phyloP scores from a whole-genome alignment of 2,888 invertebrate species.

The Cheilosia pagana region DNA sequence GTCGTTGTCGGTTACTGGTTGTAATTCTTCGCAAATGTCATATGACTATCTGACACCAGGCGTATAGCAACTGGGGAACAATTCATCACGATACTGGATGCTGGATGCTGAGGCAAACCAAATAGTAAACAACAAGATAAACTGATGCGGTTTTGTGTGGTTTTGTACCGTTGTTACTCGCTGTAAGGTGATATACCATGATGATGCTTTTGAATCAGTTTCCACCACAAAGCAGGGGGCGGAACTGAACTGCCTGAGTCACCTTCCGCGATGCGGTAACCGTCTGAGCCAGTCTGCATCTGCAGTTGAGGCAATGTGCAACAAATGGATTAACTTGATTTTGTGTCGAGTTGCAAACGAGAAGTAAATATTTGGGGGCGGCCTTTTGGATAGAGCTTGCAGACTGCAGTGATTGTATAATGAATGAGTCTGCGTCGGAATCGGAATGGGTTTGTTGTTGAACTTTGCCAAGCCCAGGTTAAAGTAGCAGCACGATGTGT shows the following conservation, averaged over 20 bases:
- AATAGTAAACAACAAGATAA: constrained; percentile 32
- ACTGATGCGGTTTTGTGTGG: constrained; percentile 26
- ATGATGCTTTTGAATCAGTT: not conserved
- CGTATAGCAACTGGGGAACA: constrained; percentile 20
- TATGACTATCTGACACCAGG: constrained; percentile 45
- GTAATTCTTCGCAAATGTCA: constrained; percentile 59
- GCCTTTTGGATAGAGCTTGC: too few relatives aligned
- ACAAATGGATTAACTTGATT: constrained; percentile 16
- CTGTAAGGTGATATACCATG: constrained; percentile 31
- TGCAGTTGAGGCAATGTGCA: not conserved
- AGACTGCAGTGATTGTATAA: too few relatives aligned
- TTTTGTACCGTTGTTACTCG: constrained; percentile 18
- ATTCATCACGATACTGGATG: constrained; percentile 51
- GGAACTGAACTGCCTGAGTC: constrained; percentile 1
- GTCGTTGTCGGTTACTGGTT: not conserved
- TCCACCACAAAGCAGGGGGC: not conserved
- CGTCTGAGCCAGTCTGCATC: not conserved
- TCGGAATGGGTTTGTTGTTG: too few relatives aligned
- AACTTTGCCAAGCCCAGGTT: too few relatives aligned
- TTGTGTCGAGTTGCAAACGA: not conserved
- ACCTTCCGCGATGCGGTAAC: constrained; percentile 32
- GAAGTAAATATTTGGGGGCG: too few relatives aligned
- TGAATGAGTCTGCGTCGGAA: too few relatives aligned
- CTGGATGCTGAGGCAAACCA: not conserved
- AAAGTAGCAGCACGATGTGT: too few relatives aligned